Percentiles rank a stretch among this genome's conserved stretches.
phyloP scores from a whole-genome alignment of 2,113 vertebrate genomes.

The Rhinopithecus roxellana region DNA sequence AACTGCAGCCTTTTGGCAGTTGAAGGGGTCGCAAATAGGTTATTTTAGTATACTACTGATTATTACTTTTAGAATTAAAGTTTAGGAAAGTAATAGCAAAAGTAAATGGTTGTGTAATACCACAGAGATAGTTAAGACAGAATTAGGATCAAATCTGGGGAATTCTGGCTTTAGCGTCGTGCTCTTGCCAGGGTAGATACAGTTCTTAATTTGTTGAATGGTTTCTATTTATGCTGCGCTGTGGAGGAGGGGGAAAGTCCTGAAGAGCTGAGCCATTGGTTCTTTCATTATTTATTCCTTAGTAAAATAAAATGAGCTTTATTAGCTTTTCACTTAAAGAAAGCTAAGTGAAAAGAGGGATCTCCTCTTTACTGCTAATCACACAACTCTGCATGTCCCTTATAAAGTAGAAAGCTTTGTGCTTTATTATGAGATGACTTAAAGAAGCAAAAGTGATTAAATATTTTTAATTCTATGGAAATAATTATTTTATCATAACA shows the following conservation, averaged over 20 bases:
- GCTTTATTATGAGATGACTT: conserved; percentile 14
- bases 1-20: not conserved
- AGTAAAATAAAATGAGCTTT: conserved; percentile 36
- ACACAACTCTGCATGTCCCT: not conserved
- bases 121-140: conserved; percentile 3
- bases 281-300: not conserved
- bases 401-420: conserved; percentile 6
- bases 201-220: not conserved
- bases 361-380: not conserved
- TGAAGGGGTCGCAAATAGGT: not conserved
- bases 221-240: not conserved
- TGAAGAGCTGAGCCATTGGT: not conserved
- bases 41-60: not conserved
- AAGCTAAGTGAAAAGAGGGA: not conserved
- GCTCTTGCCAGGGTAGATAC: not conserved
- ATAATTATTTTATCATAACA: not conserved
- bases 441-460: conserved; percentile 21
- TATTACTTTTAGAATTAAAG: conserved; percentile 14
- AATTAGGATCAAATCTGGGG: conserved; percentile 13
- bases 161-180: not conserved
- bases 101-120: not conserved
- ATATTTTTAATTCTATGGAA: not conserved
- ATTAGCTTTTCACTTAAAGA: conserved; percentile 37
- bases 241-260: not conserved
- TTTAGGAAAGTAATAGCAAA: conserved; percentile 26